These are phyloP conservation scores for Egretta garzetta DNA, from an alignment of 2,113 vertebrate genomes.

Conservation along the genomic window DNA sequence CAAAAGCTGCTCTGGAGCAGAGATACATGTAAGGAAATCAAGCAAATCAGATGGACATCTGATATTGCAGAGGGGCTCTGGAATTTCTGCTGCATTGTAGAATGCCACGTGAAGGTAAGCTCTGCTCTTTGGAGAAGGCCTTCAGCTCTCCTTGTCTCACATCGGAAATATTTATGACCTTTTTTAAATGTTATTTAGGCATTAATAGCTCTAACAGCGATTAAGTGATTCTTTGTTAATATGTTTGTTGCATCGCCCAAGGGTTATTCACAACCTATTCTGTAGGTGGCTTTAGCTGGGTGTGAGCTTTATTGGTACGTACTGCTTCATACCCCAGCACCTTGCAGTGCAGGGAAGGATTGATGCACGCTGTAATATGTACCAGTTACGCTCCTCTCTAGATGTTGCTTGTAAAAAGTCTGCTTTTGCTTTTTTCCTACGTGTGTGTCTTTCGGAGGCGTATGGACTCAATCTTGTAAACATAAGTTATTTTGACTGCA, in stretches of 20 bases:
- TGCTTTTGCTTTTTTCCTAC: not conserved
- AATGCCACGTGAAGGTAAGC: not conserved
- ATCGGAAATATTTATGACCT: not conserved
- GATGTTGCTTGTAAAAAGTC: not conserved
- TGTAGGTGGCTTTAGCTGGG: not conserved
- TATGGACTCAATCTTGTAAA: not conserved
- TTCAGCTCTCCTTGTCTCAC: not conserved
- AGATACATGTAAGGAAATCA: not conserved
- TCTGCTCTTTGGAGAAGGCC: not conserved
- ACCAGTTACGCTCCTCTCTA: not conserved
- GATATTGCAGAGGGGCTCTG: not conserved
- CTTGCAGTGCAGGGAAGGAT: not conserved
- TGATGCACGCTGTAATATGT: fast-evolving
- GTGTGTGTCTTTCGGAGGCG: fast-evolving
- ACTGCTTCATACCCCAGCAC: not conserved
- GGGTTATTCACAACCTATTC: not conserved
- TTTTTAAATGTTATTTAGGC: not conserved
- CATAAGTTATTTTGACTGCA: not conserved
- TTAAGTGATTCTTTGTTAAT: not conserved
- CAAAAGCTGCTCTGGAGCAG: not conserved
- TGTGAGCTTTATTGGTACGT: not conserved
- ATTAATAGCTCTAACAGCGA: not conserved
- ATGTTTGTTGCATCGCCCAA: not conserved
- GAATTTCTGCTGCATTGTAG: not conserved
- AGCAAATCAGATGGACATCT: not conserved